These are phyloP conservation scores for Rachycentron canadum DNA, from an alignment of 2,797 vertebrate species.

Conservation along the genomic window DNA sequence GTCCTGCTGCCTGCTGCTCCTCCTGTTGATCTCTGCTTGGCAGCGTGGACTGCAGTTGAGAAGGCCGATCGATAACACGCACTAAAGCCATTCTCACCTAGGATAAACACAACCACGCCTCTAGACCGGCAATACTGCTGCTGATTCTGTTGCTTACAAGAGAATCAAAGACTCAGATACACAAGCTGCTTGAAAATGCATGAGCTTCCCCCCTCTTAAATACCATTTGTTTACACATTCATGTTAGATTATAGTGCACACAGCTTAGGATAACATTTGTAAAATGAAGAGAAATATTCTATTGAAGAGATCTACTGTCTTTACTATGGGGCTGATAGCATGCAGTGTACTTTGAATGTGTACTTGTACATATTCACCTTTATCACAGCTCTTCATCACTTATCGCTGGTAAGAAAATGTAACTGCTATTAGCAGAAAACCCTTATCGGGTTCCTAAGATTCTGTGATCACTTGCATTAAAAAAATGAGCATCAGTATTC, in stretches of 20 bases:
- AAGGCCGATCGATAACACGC: slow-evolving; percentile 78
- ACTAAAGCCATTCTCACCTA: slow-evolving; percentile 78
- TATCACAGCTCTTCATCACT: slow-evolving; percentile 27
- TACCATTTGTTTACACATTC: slow-evolving; percentile 42
- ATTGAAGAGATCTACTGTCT: slow-evolving; percentile 23
- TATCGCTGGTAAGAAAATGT: slow-evolving; percentile 44
- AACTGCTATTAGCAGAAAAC: slow-evolving; percentile 14
- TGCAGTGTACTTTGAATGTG: slow-evolving; percentile 16
- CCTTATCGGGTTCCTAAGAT: slow-evolving; percentile 36
- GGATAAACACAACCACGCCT: slow-evolving; percentile 80
- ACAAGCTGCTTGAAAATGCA: slow-evolving; percentile 31
- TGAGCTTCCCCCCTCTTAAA: slow-evolving; percentile 23
- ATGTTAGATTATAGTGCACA: slow-evolving; percentile 30
- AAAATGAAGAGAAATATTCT: slow-evolving; percentile 24
- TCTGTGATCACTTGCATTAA: slow-evolving; percentile 26
- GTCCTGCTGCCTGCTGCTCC: slow-evolving; percentile 58
- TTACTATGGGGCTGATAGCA: slow-evolving; percentile 8
- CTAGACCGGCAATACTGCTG: slow-evolving; percentile 27
- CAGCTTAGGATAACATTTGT: slow-evolving; percentile 21
- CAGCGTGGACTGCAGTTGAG: slow-evolving; percentile 79
- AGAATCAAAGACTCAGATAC: slow-evolving; percentile 25
- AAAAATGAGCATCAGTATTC: slow-evolving; percentile 55
- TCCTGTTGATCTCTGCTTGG: slow-evolving; percentile 79
- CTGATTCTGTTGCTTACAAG: slow-evolving; percentile 34
- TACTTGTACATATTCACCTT: slow-evolving; percentile 23